Evolutionary conservation across 2,113 vertebrate genomes (phyloP), one percentile per base, ranked within the genome.

Genomic region (Ochotona princeps): DNA sequence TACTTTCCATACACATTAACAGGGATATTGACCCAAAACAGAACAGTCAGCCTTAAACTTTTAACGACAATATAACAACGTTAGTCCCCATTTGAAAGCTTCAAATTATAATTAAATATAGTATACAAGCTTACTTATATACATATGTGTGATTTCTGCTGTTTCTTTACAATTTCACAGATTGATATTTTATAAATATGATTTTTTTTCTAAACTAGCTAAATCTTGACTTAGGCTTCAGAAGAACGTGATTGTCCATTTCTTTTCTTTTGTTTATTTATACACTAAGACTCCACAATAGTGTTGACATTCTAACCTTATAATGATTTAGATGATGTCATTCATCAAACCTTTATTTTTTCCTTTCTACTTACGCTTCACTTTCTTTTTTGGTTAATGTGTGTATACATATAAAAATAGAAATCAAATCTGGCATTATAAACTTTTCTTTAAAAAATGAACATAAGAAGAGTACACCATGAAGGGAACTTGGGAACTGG

Each of bases 401-500:
- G 1, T 18, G 12, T 1, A 1, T 82, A 6, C 12, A 30, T 72
- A 63, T 67, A 11, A 70, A 92, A 76, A 69, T 70, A 85, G 26
- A 70, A 74, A n/a, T 38, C 35, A 94, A 85, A 44, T 44, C 30
- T 70, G 14, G 6, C 51, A 75, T 86, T 78, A 35, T 30, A 60
- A 79, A 21, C 63, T 82, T 78, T 83, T 65, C 26, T 83, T 65
- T 81, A 9, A 60, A 76, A 95, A 61, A 3, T 23, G 87, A 90
- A 61, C 57, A 83, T 10, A 76, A 65, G 47, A 35, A 60, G n/a
- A n/a, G n/a, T n/a, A n/a, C n/a, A n/a, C n/a, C n/a, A n/a, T n/a
- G n/a, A n/a, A n/a, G n/a, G n/a, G n/a, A n/a, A n/a, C n/a, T n/a
- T n/a, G n/a, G n/a, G n/a, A n/a, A n/a, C n/a, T n/a, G n/a, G n/a